Conservation (phyloP, 2,888 invertebrate species). For the Trachelus iudaicus region DNA sequence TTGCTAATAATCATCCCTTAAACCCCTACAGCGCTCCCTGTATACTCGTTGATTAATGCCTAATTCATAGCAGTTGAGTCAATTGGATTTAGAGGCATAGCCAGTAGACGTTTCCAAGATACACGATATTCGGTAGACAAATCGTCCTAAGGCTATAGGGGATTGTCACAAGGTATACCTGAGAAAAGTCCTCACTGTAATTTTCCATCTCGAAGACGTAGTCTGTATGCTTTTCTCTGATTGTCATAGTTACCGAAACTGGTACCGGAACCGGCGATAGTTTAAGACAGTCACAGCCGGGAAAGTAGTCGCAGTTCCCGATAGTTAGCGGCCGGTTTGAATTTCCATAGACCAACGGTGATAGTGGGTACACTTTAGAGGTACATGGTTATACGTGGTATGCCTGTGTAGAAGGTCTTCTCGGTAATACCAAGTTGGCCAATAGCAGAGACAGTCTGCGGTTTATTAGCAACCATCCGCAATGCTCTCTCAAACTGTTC, state of each 20-base stretch:
- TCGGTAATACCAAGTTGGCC: slow-evolving; percentile 38
- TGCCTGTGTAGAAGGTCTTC: slow-evolving; percentile 19
- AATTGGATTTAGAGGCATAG: background rate
- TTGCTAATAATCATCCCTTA: background rate
- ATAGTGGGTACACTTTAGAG: background rate
- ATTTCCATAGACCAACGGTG: slow-evolving; percentile 36
- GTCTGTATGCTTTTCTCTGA: background rate
- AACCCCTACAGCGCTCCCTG: background rate
- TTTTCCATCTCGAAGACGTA: background rate
- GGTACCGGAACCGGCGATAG: slow-evolving; percentile 25
- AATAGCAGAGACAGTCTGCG: slow-evolving; percentile 32
- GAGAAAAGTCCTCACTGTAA: background rate
- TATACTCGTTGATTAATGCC: too few relatives aligned
- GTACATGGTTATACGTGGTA: slow-evolving; percentile 24
- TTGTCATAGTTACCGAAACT: background rate
- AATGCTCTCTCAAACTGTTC: background rate
- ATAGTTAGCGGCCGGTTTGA: slow-evolving; percentile 52
- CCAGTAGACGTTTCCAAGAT: background rate
- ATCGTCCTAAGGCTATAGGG: background rate
- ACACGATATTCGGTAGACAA: background rate
- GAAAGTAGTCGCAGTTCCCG: slow-evolving; percentile 40
- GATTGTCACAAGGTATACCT: background rate
- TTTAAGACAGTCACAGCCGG: slow-evolving; percentile 45
- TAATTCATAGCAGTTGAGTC: background rate
- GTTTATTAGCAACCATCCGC: slow-evolving; percentile 25